Evolutionary conservation across 2,888 invertebrate genomes (phyloP).

Genomic region (Cosmorhoe ocellata): DNA sequence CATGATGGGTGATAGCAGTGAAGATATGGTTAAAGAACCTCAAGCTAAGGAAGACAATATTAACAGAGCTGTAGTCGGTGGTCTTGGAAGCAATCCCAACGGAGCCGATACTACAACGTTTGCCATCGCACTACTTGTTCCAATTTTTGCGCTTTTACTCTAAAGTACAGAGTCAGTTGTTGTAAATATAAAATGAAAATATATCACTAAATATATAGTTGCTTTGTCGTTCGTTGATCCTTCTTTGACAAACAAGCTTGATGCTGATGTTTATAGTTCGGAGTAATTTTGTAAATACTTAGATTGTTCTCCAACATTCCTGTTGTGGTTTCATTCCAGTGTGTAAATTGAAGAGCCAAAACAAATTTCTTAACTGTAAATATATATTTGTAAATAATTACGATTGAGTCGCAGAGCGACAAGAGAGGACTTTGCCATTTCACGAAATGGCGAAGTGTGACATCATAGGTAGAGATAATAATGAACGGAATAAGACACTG

Average conservation of each 20-base stretch:
- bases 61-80: slow-evolving; percentile 61
- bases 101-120: slow-evolving; percentile 47
- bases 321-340: slow-evolving; percentile 75
- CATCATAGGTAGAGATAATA: slow-evolving; percentile 56
- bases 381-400: slow-evolving; percentile 77
- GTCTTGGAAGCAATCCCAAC: slow-evolving; percentile 63
- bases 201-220: slow-evolving; percentile 60
- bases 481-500: slow-evolving; percentile 55
- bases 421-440: slow-evolving; percentile 49
- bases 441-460: slow-evolving; percentile 48
- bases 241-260: slow-evolving; percentile 66
- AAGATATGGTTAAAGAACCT: slow-evolving; percentile 53
- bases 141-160: slow-evolving; percentile 61
- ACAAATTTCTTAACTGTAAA: slow-evolving; percentile 73
- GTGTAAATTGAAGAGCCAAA: slow-evolving; percentile 68
- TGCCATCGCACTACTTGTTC: slow-evolving; percentile 53
- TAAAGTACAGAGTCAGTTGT: slow-evolving; percentile 48
- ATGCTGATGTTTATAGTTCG: slow-evolving; percentile 62
- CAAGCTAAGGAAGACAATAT: slow-evolving; percentile 63
- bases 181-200: slow-evolving; percentile 65
- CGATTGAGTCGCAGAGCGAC: slow-evolving; percentile 75
- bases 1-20: slow-evolving; percentile 61
- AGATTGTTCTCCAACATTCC: slow-evolving; percentile 72
- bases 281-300: slow-evolving; percentile 63
- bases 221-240: slow-evolving; percentile 56